Evolutionary conservation across 2,113 vertebrate species (phyloP).

Genomic region (Dasyornis broadbenti): DNA sequence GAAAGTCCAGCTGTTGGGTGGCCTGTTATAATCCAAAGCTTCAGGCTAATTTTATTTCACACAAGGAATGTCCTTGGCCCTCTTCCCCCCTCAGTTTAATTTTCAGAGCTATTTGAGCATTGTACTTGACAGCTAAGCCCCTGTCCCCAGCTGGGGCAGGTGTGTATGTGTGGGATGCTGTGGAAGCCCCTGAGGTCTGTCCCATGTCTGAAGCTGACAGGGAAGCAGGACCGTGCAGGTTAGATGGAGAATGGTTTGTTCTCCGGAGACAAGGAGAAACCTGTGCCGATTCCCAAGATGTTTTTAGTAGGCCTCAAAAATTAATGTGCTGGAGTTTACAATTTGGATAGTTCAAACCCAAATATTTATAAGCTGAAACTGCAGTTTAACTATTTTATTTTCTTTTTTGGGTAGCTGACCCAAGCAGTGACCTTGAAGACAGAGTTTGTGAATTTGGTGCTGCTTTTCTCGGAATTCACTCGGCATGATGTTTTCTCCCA

Average conservation of each 20-base stretch:
- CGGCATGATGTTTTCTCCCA: constrained; percentile 76
- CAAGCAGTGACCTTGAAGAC: constrained; percentile 70
- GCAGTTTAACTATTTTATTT: not conserved
- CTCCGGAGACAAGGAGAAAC: not conserved
- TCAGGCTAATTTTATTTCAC: not conserved
- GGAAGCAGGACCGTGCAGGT: not conserved
- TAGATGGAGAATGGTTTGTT: not conserved
- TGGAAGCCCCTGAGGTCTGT: not conserved
- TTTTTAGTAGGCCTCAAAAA: not conserved
- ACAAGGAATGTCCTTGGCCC: not conserved
- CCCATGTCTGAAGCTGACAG: not conserved
- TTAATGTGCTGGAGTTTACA: not conserved
- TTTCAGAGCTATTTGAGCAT: not conserved
- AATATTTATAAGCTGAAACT: not conserved
- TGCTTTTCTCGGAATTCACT: constrained; percentile 79
- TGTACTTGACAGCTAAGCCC: not conserved
- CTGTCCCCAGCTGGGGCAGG: fast-evolving
- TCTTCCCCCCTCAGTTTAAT: not conserved
- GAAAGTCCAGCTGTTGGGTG: not conserved
- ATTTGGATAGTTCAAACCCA: not conserved
- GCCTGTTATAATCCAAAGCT: not conserved
- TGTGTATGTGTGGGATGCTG: not conserved
- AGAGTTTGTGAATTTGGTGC: constrained; percentile 77
- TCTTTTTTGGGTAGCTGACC: constrained; percentile 61
- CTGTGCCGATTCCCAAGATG: too few relatives aligned